phyloP scores from a whole-genome alignment of 2,888 invertebrate species.

The Fragum fragum region DNA sequence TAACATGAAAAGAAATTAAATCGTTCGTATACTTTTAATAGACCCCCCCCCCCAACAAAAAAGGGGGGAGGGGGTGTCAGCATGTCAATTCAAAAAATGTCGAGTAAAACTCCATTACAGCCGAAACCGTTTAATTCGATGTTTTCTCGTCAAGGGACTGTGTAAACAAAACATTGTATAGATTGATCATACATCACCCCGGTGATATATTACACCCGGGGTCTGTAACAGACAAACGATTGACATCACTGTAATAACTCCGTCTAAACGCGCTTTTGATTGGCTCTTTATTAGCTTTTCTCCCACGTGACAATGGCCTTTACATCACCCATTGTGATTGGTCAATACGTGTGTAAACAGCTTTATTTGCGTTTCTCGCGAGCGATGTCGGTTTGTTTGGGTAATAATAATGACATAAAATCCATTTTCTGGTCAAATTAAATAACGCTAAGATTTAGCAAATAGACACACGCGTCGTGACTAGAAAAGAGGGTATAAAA shows the following conservation, averaged over 20 bases:
- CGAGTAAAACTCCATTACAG: too few relatives aligned
- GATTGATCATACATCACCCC: conserved; percentile 1
- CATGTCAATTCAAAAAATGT: too few relatives aligned
- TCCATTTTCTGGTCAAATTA: conserved; percentile 61
- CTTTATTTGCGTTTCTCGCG: conserved; percentile 58
- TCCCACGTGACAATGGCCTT: conserved; percentile 29
- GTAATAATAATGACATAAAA: conserved; percentile 60
- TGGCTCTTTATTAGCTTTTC: conserved; percentile 34
- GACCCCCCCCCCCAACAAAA: too few relatives aligned
- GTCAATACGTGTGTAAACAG: conserved; percentile 46
- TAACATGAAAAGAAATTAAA: too few relatives aligned
- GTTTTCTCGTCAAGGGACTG: not conserved
- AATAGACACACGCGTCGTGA: conserved; percentile 41
- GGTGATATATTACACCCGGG: conserved; percentile 1
- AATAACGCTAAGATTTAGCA: conserved; percentile 55
- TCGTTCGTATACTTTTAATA: too few relatives aligned
- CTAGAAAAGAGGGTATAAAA: conserved; percentile 15
- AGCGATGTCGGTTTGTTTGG: conserved; percentile 50
- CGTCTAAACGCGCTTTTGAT: conserved; percentile 27
- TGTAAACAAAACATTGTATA: conserved; percentile 22
- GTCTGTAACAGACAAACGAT: conserved; percentile 7
- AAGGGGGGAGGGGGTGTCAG: too few relatives aligned
- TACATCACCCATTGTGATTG: conserved; percentile 32
- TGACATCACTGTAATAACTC: conserved; percentile 25
- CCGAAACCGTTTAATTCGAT: too few relatives aligned